These are phyloP conservation scores for Pithys albifrons DNA, from an alignment of 2,113 vertebrate species.

Conservation along the genomic window DNA sequence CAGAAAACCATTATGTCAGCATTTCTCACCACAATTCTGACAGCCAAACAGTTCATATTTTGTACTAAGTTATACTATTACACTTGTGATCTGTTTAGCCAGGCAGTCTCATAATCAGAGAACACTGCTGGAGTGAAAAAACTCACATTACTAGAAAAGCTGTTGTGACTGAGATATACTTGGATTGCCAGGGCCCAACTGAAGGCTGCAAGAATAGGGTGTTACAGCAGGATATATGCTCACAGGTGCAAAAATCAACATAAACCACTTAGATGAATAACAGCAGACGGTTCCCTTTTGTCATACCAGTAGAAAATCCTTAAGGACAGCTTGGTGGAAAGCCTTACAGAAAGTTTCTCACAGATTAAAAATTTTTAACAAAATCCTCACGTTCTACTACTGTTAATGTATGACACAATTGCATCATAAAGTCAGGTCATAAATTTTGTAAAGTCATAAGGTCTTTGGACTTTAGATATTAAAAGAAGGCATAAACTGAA, in stretches of 20 bases:
- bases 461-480: background rate
- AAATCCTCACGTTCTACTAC: background rate
- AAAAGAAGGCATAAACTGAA: background rate
- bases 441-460: background rate
- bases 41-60: conserved; percentile 55
- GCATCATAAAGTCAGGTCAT: background rate
- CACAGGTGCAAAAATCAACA: background rate
- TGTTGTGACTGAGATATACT: background rate
- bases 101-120: background rate
- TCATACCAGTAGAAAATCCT: background rate
- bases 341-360: background rate
- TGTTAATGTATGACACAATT: background rate
- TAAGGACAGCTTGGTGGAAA: background rate
- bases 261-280: background rate
- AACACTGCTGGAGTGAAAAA: background rate
- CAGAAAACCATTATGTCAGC: conserved; percentile 61
- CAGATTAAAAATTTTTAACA: background rate
- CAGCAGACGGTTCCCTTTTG: background rate
- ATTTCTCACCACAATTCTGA: conserved; percentile 56
- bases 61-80: background rate
- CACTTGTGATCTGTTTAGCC: conserved; percentile 41
- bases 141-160: background rate
- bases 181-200: background rate
- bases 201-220: background rate
- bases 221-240: background rate